phyloP scores from a whole-genome alignment of 1,140 invertebrate genomes.

The Aradophagus sp. region DNA sequence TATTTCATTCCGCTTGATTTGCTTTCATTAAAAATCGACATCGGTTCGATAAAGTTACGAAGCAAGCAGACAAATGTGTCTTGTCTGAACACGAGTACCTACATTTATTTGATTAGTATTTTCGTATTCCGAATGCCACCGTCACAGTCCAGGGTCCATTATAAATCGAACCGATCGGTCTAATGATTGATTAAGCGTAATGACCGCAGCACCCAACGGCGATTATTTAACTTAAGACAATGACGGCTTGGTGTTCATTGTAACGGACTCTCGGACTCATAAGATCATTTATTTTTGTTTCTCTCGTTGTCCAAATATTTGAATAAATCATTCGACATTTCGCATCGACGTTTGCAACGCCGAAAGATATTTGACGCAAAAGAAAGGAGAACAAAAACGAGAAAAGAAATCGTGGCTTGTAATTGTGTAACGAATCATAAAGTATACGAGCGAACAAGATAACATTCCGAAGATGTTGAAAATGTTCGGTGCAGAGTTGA shows the following conservation, averaged over 20 bases:
- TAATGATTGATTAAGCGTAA: conserved; percentile 74
- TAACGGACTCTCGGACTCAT: conserved; percentile 28
- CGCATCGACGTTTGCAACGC: conserved; percentile 5
- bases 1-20: neutral
- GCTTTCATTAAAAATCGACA: conserved; percentile 13
- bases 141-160: conserved; percentile 30
- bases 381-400: too few species aligned
- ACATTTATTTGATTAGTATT: conserved; percentile 40
- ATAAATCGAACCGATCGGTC: conserved; percentile 62
- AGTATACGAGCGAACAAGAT: conserved; percentile 1
- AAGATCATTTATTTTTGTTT: conserved; percentile 39
- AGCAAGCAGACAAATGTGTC: conserved; percentile 24
- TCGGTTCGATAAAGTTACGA: conserved; percentile 25
- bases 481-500: conserved; percentile 6
- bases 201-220: conserved; percentile 63
- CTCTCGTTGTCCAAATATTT: conserved; percentile 32
- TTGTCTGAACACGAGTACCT: conserved; percentile 14
- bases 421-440: neutral
- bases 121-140: conserved; percentile 40
- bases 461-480: conserved; percentile 1
- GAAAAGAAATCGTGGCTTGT: neutral
- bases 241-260: conserved; percentile 60
- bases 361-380: too few species aligned
- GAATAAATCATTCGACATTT: conserved; percentile 26
- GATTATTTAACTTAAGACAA: conserved; percentile 69